A percentile compares a stretch with the other conserved stretches of the same genome.
These are phyloP conservation scores for Meiosimyza decipiens DNA, from an alignment of 2,888 invertebrate species.

Conservation along the genomic window DNA sequence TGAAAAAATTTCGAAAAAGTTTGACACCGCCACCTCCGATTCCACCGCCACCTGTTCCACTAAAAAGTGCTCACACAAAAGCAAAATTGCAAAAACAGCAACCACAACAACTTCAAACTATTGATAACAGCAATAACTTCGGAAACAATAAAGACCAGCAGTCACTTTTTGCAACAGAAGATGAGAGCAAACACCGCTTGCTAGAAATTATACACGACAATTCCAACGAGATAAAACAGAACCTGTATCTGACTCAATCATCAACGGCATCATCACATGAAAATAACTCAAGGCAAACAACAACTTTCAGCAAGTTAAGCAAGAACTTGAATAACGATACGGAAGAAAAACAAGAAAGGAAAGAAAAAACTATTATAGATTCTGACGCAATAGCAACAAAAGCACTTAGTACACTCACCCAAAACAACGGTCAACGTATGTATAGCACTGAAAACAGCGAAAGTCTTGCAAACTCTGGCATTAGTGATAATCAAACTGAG, in stretches of 20 bases:
- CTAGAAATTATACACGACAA: slow-evolving; percentile 74
- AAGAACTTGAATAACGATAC: slow-evolving; percentile 28
- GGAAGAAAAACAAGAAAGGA: slow-evolving; percentile 41
- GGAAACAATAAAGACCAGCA: slow-evolving; percentile 48
- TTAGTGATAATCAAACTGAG: background rate
- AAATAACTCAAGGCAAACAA: slow-evolving; percentile 62
- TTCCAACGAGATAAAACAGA: slow-evolving; percentile 42
- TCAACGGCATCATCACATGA: slow-evolving; percentile 54
- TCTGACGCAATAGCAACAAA: background rate
- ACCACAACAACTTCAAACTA: slow-evolving; percentile 31
- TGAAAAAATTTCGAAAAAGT: slow-evolving; percentile 63
- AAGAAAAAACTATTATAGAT: slow-evolving; percentile 38
- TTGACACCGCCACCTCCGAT: slow-evolving; percentile 58
- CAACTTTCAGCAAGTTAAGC: slow-evolving; percentile 48
- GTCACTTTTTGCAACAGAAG: slow-evolving; percentile 53
- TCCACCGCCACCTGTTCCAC: slow-evolving; percentile 61
- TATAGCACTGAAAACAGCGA: background rate
- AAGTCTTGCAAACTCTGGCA: slow-evolving; percentile 7
- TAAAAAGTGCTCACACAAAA: slow-evolving; percentile 58
- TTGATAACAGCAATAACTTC: slow-evolving; percentile 44
- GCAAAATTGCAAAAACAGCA: slow-evolving; percentile 52
- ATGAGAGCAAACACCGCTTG: slow-evolving; percentile 70
- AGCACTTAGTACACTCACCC: slow-evolving; percentile 4
- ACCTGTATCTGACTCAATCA: slow-evolving; percentile 41
- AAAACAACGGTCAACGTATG: background rate